These are phyloP conservation scores for Mastomys natalensis DNA, from an alignment of 2,113 vertebrate species.

Conservation along the genomic window DNA sequence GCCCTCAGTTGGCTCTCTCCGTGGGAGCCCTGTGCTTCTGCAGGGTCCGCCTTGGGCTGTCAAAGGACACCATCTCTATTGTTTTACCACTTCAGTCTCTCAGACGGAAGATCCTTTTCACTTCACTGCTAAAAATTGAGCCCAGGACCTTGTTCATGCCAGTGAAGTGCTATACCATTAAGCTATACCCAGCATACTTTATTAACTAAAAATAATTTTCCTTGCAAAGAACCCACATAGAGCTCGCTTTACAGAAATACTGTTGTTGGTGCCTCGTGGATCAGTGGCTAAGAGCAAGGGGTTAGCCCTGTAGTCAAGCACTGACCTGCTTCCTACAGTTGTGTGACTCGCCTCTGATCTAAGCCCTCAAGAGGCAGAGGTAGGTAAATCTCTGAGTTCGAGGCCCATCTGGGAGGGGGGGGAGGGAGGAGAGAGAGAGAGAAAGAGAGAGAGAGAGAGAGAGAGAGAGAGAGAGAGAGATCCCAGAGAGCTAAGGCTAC, in stretches of 20 bases:
- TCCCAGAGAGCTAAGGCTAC: not conserved
- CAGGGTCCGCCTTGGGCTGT: not conserved
- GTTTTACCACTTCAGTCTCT: not conserved
- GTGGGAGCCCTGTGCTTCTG: not conserved
- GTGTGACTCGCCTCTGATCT: not conserved
- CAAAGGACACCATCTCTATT: not conserved
- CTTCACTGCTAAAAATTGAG: too few species aligned
- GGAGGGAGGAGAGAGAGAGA: not conserved
- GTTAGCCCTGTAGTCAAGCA: not conserved
- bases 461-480: not conserved
- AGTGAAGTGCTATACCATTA: not conserved
- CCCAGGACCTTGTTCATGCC: not conserved
- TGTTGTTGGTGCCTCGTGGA: not conserved
- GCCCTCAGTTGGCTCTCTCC: fast-evolving
- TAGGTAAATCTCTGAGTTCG: not conserved
- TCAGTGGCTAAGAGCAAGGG: not conserved
- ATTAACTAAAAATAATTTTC: not conserved
- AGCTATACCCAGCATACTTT: not conserved
- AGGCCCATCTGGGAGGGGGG: not conserved
- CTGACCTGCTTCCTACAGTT: not conserved
- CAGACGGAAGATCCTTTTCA: not conserved
- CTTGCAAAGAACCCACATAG: not conserved
- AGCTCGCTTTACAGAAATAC: not conserved
- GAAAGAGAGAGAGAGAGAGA: not conserved
- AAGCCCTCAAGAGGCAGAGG: not conserved